Conservation (phyloP, 2,113 vertebrate genomes). For the Eptesicus fuscus region DNA sequence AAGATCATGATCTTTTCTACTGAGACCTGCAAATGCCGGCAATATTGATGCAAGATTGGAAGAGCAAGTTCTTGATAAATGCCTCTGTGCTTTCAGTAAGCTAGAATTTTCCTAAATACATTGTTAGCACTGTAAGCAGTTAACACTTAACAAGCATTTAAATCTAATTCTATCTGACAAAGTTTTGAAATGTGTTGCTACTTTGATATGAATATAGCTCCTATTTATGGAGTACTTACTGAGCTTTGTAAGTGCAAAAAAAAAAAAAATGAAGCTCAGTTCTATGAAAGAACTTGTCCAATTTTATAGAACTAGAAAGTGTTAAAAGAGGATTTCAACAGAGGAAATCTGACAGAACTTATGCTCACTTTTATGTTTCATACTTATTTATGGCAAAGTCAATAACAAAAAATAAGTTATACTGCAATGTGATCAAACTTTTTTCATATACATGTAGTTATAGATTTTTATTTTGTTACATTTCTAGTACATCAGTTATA, state of each 20-base stretch:
- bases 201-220: neutral
- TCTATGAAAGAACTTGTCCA: neutral
- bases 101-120: neutral
- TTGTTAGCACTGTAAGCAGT: neutral
- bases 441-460: neutral
- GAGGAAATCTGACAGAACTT: neutral
- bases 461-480: conserved; percentile 12
- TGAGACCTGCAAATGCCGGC: rapidly evolving
- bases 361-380: neutral
- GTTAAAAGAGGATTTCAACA: neutral
- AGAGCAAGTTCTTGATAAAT: neutral
- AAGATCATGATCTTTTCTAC: neutral
- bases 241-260: neutral
- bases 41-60: neutral
- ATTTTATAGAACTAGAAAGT: neutral
- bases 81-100: neutral
- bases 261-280: neutral
- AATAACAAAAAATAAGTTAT: neutral
- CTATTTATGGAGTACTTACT: neutral
- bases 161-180: neutral
- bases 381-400: neutral
- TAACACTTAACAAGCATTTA: neutral
- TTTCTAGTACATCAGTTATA: neutral
- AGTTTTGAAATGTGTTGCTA: neutral
- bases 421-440: neutral